These are phyloP conservation scores for Hormaphis cornu DNA, from an alignment of 1,140 invertebrate species.

Conservation along the genomic window DNA sequence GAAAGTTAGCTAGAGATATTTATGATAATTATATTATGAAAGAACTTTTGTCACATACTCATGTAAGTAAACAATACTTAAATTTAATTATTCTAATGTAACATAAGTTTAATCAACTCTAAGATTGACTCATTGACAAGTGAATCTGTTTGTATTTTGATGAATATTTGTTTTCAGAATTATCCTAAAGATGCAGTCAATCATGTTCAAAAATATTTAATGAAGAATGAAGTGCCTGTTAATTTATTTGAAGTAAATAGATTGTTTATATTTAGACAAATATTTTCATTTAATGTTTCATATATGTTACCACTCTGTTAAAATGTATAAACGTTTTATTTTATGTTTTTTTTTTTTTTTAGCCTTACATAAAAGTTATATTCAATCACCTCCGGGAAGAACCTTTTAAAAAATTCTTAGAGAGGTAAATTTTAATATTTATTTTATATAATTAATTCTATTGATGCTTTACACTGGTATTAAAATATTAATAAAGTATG, in stretches of 20 bases:
- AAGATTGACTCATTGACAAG: too few relatives aligned
- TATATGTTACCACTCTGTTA: too few relatives aligned
- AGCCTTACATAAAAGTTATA: constrained; percentile 99
- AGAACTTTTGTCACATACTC: constrained; percentile 93
- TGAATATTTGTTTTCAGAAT: constrained; percentile 57
- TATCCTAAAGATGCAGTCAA: constrained; percentile 93
- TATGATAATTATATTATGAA: constrained; percentile 99
- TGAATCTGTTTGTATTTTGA: too few relatives aligned
- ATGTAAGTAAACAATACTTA: constrained; percentile 59
- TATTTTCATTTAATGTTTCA: constrained; percentile 39
- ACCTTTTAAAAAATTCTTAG: constrained; percentile 94
- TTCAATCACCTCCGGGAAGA: constrained; percentile 92
- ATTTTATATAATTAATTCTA: too few relatives aligned
- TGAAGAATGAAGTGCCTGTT: constrained; percentile 91
- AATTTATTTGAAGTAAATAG: constrained; percentile 88
- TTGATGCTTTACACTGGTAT: too few relatives aligned
- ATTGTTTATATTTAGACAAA: constrained; percentile 2
- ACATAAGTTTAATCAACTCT: too few relatives aligned
- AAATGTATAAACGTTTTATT: too few relatives aligned
- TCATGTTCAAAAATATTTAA: constrained; percentile 94
- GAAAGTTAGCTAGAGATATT: constrained; percentile 88
- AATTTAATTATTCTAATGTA: neutral
- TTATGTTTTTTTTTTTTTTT: constrained; percentile 44
- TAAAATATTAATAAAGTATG: constrained; percentile 37
- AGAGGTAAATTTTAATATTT: constrained; percentile 59